Evolutionary conservation across 2,113 vertebrate genomes (phyloP).

Genomic region (Alexandromys fortis): DNA sequence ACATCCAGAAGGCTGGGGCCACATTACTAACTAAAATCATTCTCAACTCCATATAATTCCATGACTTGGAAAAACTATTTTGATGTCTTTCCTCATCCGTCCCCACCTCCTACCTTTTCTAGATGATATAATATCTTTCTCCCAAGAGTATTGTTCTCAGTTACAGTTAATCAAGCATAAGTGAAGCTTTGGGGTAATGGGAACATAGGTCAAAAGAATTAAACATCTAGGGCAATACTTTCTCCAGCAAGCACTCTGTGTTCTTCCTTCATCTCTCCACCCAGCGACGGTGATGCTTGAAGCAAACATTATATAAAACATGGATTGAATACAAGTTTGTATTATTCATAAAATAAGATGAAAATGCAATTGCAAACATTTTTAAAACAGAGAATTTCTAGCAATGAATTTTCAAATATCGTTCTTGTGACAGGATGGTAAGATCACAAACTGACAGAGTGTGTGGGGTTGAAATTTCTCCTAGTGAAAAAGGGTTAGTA

Average conservation of each 20-base stretch:
- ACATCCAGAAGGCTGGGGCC: not conserved
- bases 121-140: not conserved
- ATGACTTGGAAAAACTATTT: not conserved
- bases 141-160: not conserved
- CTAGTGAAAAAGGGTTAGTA: not conserved
- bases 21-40: not conserved
- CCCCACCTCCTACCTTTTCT: not conserved
- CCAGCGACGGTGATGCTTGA: not conserved
- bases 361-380: not conserved
- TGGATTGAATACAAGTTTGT: not conserved
- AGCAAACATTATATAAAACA: slow-evolving; percentile 4
- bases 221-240: not conserved
- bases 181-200: not conserved
- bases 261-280: not conserved
- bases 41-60: not conserved
- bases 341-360: slow-evolving; percentile 31
- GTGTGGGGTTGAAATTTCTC: not conserved
- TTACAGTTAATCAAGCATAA: not conserved
- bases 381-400: slow-evolving; percentile 38
- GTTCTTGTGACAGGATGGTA: not conserved
- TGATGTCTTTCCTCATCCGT: not conserved
- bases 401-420: not conserved
- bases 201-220: not conserved
- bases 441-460: not conserved
- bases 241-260: not conserved